Conservation (phyloP, 2,113 vertebrate genomes). For the Atherinomorus stipes region DNA sequence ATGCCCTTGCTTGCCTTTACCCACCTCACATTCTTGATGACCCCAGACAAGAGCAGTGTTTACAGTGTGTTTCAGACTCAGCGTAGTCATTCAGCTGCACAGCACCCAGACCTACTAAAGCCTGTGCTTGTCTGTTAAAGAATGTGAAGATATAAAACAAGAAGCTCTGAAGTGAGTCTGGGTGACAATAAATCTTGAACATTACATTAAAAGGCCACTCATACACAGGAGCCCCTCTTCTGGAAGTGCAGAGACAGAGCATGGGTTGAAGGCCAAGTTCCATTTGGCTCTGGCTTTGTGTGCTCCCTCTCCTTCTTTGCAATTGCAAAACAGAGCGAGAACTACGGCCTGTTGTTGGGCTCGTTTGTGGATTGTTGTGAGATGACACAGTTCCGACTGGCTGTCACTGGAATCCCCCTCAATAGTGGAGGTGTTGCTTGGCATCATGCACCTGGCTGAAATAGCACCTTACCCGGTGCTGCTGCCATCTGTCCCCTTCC, state of each 20-base stretch:
- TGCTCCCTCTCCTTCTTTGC: conserved; percentile 6
- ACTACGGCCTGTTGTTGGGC: conserved; percentile 49
- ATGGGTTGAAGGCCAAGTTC: conserved; percentile 62
- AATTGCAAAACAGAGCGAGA: conserved; percentile 36
- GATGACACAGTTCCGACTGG: conserved; percentile 60
- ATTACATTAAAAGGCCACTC: conserved; percentile 60
- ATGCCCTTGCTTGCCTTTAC: conserved; percentile 29
- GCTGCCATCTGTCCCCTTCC: conserved; percentile 70
- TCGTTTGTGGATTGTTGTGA: conserved; percentile 68
- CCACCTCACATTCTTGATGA: conserved; percentile 31
- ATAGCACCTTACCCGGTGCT: conserved; percentile 60
- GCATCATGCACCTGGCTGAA: conserved; percentile 74
- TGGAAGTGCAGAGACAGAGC: conserved; percentile 52
- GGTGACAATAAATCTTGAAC: conserved; percentile 43
- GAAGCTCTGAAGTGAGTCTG: conserved; percentile 25
- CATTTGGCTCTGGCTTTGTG: conserved; percentile 51
- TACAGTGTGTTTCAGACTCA: conserved; percentile 37
- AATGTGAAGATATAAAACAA: not conserved
- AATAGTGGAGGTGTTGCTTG: conserved; percentile 68
- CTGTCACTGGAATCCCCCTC: conserved; percentile 64
- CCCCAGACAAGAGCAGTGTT: conserved; percentile 31
- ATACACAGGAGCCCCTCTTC: conserved; percentile 31
- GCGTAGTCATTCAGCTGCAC: conserved; percentile 45
- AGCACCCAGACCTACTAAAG: conserved; percentile 7
- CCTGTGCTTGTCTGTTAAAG: conserved; percentile 23